Conservation (phyloP, 2,888 invertebrate species). For the Drosophila peninsularis region DNA sequence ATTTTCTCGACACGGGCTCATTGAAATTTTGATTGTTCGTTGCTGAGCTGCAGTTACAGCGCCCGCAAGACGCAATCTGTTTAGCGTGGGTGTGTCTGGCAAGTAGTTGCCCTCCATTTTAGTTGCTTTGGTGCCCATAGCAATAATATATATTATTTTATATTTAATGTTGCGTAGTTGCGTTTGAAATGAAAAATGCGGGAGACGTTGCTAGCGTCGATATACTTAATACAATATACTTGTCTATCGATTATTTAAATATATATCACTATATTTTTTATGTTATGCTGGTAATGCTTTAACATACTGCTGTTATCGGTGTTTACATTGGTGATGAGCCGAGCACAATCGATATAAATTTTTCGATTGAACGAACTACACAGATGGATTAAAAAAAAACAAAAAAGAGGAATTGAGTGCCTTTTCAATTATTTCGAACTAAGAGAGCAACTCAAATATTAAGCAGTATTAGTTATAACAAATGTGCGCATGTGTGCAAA, state of each 20-base stretch:
- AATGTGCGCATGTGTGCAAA: conserved; percentile 44
- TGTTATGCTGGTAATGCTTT: conserved; percentile 8
- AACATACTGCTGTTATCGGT: conserved; percentile 16
- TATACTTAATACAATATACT: conserved; percentile 5
- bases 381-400: conserved; percentile 36
- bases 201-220: conserved; percentile 56
- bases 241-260: conserved; percentile 31
- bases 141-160: background rate
- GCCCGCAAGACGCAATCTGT: conserved; percentile 45
- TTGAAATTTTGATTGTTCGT: conserved; percentile 32
- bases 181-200: conserved; percentile 66
- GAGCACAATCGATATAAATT: conserved; percentile 28
- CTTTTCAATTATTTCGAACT: conserved; percentile 37
- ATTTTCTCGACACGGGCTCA: conserved; percentile 36
- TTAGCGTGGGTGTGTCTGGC: conserved; percentile 65
- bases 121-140: conserved; percentile 80
- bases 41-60: conserved; percentile 7
- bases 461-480: conserved; percentile 28
- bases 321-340: conserved; percentile 23
- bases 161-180: conserved; percentile 43
- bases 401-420: conserved; percentile 37
- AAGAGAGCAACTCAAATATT: conserved; percentile 27
- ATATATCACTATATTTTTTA: background rate
- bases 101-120: conserved; percentile 77
- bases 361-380: conserved; percentile 39